A percentile compares a stretch with the other conserved stretches of the same genome.
These are phyloP conservation scores for Callithrix jacchus DNA, from an alignment of 2,113 vertebrate genomes.

Conservation along the genomic window DNA sequence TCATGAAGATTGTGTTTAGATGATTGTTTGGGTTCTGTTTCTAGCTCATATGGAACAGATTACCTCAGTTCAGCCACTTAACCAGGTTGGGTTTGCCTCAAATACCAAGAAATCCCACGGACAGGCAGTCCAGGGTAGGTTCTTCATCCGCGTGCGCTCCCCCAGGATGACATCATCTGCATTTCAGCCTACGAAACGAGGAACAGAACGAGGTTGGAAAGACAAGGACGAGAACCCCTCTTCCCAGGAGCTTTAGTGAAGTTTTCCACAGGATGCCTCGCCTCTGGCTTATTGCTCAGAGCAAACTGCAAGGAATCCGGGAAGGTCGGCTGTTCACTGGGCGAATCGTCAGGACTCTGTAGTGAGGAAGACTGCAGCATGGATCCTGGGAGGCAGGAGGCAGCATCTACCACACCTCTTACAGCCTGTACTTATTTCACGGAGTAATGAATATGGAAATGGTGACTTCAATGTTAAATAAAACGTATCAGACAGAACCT, in stretches of 20 bases:
- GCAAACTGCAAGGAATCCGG: background rate
- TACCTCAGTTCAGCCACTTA: background rate
- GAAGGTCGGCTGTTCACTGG: background rate
- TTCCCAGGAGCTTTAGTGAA: background rate
- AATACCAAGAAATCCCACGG: background rate
- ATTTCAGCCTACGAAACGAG: background rate
- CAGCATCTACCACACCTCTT: background rate
- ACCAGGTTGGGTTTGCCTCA: background rate
- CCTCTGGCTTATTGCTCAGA: background rate
- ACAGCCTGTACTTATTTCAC: background rate
- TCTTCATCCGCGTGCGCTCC: background rate
- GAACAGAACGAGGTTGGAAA: background rate
- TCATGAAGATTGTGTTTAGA: background rate
- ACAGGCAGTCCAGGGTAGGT: background rate
- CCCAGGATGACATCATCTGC: background rate
- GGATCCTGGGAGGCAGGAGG: background rate
- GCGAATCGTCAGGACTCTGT: background rate
- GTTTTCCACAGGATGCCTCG: rapidly evolving
- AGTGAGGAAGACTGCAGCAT: background rate
- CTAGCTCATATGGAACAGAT: background rate
- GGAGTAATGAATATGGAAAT: background rate
- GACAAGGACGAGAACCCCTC: background rate
- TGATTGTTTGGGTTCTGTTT: background rate
- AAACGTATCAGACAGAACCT: background rate
- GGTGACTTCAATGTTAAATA: background rate